Conservation (phyloP, 2,113 vertebrate species). For the Gymnogyps californianus region DNA sequence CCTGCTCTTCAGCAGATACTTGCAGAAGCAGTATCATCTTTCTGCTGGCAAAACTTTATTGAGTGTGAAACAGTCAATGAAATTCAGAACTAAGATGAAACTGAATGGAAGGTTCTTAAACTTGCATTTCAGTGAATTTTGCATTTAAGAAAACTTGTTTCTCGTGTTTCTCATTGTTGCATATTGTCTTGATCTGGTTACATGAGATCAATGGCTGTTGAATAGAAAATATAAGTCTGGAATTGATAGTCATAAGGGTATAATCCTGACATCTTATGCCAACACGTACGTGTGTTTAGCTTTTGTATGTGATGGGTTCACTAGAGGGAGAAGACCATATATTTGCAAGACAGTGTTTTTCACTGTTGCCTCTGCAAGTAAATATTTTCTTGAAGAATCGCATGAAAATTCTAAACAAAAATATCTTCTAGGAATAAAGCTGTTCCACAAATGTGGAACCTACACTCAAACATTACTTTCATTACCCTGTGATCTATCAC, state of each 20-base stretch:
- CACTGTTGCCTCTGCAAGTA: not conserved
- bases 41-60: not conserved
- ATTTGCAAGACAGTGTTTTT: not conserved
- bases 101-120: not conserved
- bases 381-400: not conserved
- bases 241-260: not conserved
- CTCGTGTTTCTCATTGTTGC: not conserved
- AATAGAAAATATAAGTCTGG: not conserved
- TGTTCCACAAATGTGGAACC: not conserved
- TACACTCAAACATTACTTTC: not conserved
- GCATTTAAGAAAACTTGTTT: not conserved
- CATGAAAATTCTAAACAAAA: not conserved
- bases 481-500: not conserved
- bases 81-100: not conserved
- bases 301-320: not conserved
- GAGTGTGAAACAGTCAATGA: not conserved
- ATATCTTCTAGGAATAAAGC: not conserved
- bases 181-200: not conserved
- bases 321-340: not conserved
- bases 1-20: not conserved
- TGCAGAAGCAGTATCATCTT: not conserved
- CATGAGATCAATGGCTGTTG: not conserved
- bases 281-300: not conserved
- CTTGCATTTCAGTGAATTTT: not conserved
- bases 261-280: not conserved